Conservation (phyloP, 1,140 invertebrate species). For the Drosophila paulistorum region DNA sequence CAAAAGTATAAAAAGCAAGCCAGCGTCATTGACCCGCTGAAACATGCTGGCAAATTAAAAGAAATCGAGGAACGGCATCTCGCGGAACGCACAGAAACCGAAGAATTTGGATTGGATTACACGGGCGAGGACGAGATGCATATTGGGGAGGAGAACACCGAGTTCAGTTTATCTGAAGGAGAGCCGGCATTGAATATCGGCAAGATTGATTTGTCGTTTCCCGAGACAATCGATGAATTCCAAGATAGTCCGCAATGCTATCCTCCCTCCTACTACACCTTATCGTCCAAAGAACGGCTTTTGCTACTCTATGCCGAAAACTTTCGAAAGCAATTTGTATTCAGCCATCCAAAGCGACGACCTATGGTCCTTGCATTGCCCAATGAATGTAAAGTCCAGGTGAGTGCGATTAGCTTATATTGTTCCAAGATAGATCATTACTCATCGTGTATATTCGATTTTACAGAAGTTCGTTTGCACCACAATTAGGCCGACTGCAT, state of each 20-base stretch:
- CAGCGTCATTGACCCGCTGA: slow-evolving; percentile 31
- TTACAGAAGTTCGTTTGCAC: slow-evolving; percentile 87
- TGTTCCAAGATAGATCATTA: not conserved
- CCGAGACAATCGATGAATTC: slow-evolving; percentile 64
- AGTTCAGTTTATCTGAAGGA: slow-evolving; percentile 62
- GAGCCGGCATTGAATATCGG: slow-evolving; percentile 57
- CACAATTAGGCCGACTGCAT: slow-evolving; percentile 85
- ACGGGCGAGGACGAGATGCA: slow-evolving; percentile 44
- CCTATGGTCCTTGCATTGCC: slow-evolving; percentile 89
- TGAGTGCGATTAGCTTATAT: slow-evolving; percentile 62
- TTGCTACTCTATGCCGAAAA: slow-evolving; percentile 91
- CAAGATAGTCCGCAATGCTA: slow-evolving; percentile 83
- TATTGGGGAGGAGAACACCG: slow-evolving; percentile 32
- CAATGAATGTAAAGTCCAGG: slow-evolving; percentile 92
- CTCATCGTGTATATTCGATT: not conserved
- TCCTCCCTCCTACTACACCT: slow-evolving; percentile 88
- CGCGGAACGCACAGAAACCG: not conserved
- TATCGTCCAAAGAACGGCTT: slow-evolving; percentile 90
- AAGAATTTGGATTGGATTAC: slow-evolving; percentile 24
- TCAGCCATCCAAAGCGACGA: slow-evolving; percentile 86
- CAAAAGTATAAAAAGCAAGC: slow-evolving; percentile 51
- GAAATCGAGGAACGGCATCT: slow-evolving; percentile 47
- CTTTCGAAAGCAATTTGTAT: slow-evolving; percentile 90
- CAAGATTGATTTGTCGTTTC: slow-evolving; percentile 73
- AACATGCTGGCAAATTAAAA: slow-evolving; percentile 45